Evolutionary conservation across 2,113 vertebrate genomes (phyloP).

Genomic region (Microtus pennsylvanicus): DNA sequence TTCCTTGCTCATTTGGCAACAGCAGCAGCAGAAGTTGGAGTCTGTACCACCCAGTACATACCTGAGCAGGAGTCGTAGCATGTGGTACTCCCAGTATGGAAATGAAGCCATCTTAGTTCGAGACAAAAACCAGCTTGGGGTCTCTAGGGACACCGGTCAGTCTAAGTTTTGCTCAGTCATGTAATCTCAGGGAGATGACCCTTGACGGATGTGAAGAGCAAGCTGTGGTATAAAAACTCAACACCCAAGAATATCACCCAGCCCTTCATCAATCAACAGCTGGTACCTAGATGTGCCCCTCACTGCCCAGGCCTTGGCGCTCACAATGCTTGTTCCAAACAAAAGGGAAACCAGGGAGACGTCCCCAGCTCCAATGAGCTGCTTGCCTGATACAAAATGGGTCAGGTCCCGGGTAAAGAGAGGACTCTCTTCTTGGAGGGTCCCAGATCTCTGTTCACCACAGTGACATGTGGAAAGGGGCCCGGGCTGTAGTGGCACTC

Average conservation of each 20-base stretch:
- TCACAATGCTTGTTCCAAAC: not conserved
- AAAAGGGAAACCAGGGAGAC: not conserved
- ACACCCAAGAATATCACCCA: fast-evolving
- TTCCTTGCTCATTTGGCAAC: constrained; percentile 95
- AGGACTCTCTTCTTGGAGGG: fast-evolving
- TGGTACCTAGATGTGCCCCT: not conserved
- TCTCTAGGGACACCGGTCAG: constrained; percentile 85
- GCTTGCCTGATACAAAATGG: not conserved
- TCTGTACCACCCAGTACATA: constrained; percentile 88
- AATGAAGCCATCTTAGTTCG: constrained; percentile 95
- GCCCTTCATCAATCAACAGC: fast-evolving
- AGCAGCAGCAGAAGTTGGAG: constrained; percentile 92
- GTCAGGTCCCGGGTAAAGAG: not conserved
- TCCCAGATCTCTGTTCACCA: fast-evolving
- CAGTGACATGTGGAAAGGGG: not conserved
- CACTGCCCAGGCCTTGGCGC: not conserved
- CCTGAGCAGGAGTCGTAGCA: constrained; percentile 93
- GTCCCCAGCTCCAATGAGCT: not conserved
- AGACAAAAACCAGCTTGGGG: constrained; percentile 87
- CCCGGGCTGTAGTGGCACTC: fast-evolving
- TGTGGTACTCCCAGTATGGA: constrained; percentile 95
- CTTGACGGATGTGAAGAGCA: not conserved
- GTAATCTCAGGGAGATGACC: constrained; percentile 80
- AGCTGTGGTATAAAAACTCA: not conserved
- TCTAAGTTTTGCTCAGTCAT: constrained; percentile 93